phyloP scores from a whole-genome alignment of 2,888 invertebrate genomes.

The Pachydiplax longipennis region DNA sequence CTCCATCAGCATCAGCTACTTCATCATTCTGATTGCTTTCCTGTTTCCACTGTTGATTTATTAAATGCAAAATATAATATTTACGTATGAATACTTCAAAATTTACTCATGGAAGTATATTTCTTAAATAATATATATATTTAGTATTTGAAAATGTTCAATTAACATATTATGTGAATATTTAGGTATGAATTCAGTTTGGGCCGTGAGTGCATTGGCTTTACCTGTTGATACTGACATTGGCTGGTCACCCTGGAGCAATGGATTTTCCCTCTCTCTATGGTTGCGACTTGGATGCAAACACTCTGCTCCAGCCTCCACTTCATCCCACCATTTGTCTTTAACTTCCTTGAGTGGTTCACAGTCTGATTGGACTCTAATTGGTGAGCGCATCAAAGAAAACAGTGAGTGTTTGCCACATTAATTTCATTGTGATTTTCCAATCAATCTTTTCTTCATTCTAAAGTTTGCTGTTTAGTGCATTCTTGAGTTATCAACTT shows the following conservation, averaged over 20 bases:
- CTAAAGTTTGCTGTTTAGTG: too few species aligned
- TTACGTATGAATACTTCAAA: too few species aligned
- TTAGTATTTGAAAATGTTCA: too few species aligned
- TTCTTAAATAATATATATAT: too few species aligned
- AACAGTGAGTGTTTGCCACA: neutral
- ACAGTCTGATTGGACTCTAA: constrained; percentile 58
- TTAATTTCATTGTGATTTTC: too few species aligned
- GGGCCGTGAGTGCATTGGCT: constrained; percentile 59
- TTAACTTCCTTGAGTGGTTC: neutral
- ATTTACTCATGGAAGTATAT: too few species aligned
- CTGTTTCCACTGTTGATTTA: too few species aligned
- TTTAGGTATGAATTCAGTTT: constrained; percentile 59
- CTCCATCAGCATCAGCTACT: too few species aligned
- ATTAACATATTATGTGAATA: neutral
- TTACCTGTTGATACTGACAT: constrained; percentile 58
- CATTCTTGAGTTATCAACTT: too few species aligned
- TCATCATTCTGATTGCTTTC: too few species aligned
- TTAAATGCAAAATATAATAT: too few species aligned
- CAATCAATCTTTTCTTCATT: too few species aligned
- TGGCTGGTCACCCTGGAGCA: constrained; percentile 69
- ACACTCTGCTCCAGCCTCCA: constrained; percentile 47
- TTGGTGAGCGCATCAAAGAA: neutral
- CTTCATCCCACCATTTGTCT: neutral
- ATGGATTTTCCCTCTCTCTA: constrained; percentile 66
- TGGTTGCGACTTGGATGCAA: constrained; percentile 65